Percentiles rank a stretch among this genome's conserved stretches.
These are phyloP conservation scores for Stramonita haemastoma DNA, from an alignment of 2,888 invertebrate genomes.

Conservation along the genomic window DNA sequence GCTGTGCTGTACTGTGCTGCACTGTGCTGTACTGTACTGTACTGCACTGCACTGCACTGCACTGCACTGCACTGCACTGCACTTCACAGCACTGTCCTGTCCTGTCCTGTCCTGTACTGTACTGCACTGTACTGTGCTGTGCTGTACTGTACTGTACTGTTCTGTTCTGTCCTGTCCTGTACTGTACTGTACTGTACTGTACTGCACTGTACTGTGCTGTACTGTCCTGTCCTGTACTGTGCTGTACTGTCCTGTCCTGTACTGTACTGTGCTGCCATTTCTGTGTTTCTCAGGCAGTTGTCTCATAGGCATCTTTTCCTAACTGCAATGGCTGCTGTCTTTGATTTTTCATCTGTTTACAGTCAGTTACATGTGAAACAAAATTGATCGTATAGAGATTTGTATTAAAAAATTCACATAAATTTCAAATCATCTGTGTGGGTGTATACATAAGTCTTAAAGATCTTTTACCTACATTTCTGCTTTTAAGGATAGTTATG, in stretches of 20 bases:
- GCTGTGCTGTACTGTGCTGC: slow-evolving; percentile 1
- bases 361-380: no score
- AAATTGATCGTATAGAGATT: no score
- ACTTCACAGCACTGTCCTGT: background rate
- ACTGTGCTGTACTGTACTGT: slow-evolving; percentile 11
- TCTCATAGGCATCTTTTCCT: no score
- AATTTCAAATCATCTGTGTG: no score
- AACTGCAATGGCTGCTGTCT: no score
- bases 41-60: background rate
- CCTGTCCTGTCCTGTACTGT: background rate
- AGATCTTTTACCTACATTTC: no score
- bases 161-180: background rate
- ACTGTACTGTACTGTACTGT: background rate
- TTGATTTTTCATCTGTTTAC: no score
- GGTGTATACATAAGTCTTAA: no score
- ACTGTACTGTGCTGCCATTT: background rate
- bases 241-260: background rate
- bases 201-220: background rate
- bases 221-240: slow-evolving; percentile 2
- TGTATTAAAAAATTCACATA: no score
- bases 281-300: no score
- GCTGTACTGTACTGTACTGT: slow-evolving; percentile 2
- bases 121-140: background rate
- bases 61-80: background rate
- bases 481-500: no score